Percentiles rank a stretch among this genome's conserved stretches.
These are phyloP conservation scores for Mormyrops attenuatus DNA, from an alignment of 2,797 vertebrate genomes.

Conservation along the genomic window DNA sequence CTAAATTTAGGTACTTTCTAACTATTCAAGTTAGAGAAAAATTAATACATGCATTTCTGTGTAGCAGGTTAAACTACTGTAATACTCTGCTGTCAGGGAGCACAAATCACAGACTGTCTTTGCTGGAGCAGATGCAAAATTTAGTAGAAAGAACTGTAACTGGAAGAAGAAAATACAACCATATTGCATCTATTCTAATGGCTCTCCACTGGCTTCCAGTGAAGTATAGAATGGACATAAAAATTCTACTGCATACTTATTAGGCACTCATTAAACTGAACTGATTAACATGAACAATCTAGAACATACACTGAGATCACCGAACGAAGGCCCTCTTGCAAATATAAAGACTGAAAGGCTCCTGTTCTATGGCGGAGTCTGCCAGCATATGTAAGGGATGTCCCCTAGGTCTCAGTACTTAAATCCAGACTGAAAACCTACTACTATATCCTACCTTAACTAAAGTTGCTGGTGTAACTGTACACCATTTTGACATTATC, in stretches of 20 bases:
- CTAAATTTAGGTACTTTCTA: background rate
- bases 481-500: background rate
- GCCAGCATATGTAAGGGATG: background rate
- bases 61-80: background rate
- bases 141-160: background rate
- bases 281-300: background rate
- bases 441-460: background rate
- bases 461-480: background rate
- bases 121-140: background rate
- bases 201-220: background rate
- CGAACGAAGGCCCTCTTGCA: background rate
- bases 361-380: background rate
- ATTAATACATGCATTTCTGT: background rate
- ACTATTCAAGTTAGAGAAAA: background rate
- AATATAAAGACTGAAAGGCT: background rate
- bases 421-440: background rate
- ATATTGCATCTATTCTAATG: background rate
- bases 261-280: background rate
- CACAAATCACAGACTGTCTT: background rate
- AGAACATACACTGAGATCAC: background rate
- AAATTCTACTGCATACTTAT: background rate
- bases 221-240: background rate
- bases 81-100: background rate
- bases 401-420: background rate
- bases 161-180: background rate